These are phyloP conservation scores for Psittacula echo DNA, from an alignment of 2,797 vertebrate genomes.

Conservation along the genomic window DNA sequence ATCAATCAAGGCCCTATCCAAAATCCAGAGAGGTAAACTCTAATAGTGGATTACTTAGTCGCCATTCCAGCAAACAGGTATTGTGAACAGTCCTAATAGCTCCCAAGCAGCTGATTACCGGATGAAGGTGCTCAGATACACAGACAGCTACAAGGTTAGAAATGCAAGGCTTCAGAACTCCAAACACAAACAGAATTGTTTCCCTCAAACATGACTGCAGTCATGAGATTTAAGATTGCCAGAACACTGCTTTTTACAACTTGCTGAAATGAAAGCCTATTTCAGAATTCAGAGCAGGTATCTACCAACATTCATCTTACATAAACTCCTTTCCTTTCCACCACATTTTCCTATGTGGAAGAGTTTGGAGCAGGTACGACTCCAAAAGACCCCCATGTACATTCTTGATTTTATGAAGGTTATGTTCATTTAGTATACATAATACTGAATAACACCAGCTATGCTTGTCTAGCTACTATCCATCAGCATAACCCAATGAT, in stretches of 20 bases:
- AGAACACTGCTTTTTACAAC: neutral
- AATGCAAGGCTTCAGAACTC: neutral
- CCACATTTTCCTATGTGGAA: neutral
- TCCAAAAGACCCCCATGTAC: neutral
- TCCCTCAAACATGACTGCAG: neutral
- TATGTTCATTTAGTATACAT: neutral
- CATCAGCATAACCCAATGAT: neutral
- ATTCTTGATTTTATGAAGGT: neutral
- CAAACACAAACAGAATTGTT: neutral
- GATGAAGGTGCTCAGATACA: neutral
- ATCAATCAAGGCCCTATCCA: neutral
- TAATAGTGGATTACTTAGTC: neutral
- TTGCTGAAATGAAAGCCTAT: neutral
- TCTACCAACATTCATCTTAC: neutral
- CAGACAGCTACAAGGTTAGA: neutral
- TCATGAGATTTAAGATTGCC: neutral
- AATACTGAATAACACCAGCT: neutral
- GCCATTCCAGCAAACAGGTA: neutral
- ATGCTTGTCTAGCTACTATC: neutral
- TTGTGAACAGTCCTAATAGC: neutral
- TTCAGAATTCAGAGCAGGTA: constrained; percentile 20
- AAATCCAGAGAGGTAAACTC: neutral
- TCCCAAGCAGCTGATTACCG: neutral
- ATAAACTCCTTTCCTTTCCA: neutral
- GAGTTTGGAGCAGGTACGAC: neutral